phyloP scores from a whole-genome alignment of 2,113 vertebrate genomes.

The Daphoenositta chrysoptera region DNA sequence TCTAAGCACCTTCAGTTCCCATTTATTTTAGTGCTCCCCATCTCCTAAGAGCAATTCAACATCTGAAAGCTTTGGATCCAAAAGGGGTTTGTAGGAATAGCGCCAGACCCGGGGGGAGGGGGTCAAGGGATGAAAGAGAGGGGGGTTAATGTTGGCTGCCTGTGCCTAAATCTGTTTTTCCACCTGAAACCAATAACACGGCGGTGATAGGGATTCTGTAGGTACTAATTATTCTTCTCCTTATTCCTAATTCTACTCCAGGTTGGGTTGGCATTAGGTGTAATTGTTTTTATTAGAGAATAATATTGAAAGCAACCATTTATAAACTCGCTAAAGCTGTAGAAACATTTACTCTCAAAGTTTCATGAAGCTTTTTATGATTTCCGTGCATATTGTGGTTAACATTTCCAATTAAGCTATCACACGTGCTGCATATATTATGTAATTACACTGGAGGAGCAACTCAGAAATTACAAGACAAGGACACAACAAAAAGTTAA shows the following conservation, averaged over 20 bases:
- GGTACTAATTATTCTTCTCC: neutral
- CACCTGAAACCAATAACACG: neutral
- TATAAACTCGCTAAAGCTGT: conserved; percentile 57
- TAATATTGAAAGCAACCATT: conserved; percentile 36
- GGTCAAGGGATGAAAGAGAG: conserved; percentile 18
- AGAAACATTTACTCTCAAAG: conserved; percentile 66
- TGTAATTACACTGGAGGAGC: conserved; percentile 73
- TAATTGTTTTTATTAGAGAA: conserved; percentile 56
- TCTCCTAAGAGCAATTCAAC: conserved; percentile 35
- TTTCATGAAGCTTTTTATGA: conserved; percentile 65
- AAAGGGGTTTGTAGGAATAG: conserved; percentile 21
- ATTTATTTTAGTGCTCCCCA: conserved; percentile 18
- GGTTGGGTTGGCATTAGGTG: conserved; percentile 32
- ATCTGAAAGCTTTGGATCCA: conserved; percentile 30
- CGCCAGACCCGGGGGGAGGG: neutral
- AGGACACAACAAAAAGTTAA: conserved; percentile 76
- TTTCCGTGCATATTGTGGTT: conserved; percentile 54
- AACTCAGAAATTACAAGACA: conserved; percentile 74
- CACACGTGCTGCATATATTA: conserved; percentile 65
- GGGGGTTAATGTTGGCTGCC: neutral
- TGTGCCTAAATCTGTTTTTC: neutral
- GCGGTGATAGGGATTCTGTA: neutral
- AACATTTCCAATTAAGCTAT: conserved; percentile 72
- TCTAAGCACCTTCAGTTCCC: conserved; percentile 16
- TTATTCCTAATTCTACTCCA: conserved; percentile 40